Percentiles rank a stretch among this genome's conserved stretches.
Conservation (phyloP, 2,797 vertebrate species). For the Potorous gilbertii region DNA sequence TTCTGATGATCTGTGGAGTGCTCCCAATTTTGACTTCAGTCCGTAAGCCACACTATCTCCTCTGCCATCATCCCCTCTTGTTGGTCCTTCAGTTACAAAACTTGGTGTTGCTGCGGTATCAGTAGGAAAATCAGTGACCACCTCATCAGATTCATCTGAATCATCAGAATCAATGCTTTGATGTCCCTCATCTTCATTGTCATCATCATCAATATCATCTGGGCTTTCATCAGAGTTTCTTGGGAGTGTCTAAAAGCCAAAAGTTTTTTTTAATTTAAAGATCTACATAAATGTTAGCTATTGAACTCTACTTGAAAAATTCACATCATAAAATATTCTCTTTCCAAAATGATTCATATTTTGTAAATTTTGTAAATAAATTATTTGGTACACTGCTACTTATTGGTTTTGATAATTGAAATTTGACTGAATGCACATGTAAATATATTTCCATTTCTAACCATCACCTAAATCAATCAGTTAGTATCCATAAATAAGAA, state of each 20-base stretch:
- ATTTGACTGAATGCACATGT: neutral
- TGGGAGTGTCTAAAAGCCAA: slow-evolving; percentile 78
- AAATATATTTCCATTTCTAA: neutral
- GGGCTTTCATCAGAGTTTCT: slow-evolving; percentile 81
- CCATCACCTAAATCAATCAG: neutral
- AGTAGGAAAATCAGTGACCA: slow-evolving; percentile 63
- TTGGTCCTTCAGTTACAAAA: slow-evolving; percentile 70
- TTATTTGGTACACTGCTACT: neutral
- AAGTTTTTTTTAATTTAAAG: neutral
- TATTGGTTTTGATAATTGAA: neutral
- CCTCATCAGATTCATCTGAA: slow-evolving; percentile 82
- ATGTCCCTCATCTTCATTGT: slow-evolving; percentile 42
- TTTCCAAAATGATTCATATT: neutral
- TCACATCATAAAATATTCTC: neutral
- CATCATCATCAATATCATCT: slow-evolving; percentile 64
- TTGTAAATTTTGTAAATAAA: neutral
- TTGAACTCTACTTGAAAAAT: neutral
- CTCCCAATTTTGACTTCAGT: slow-evolving; percentile 69
- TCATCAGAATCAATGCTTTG: slow-evolving; percentile 62
- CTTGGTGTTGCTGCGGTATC: slow-evolving; percentile 59
- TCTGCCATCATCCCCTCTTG: slow-evolving; percentile 74
- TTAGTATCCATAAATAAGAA: slow-evolving; percentile 5
- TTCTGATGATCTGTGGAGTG: slow-evolving; percentile 47
- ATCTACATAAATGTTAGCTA: neutral
- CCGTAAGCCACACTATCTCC: slow-evolving; percentile 81